Base-by-base conservation (phyloP, 1,140 invertebrate genomes). In the Hylaeus volcanicus region DNA sequence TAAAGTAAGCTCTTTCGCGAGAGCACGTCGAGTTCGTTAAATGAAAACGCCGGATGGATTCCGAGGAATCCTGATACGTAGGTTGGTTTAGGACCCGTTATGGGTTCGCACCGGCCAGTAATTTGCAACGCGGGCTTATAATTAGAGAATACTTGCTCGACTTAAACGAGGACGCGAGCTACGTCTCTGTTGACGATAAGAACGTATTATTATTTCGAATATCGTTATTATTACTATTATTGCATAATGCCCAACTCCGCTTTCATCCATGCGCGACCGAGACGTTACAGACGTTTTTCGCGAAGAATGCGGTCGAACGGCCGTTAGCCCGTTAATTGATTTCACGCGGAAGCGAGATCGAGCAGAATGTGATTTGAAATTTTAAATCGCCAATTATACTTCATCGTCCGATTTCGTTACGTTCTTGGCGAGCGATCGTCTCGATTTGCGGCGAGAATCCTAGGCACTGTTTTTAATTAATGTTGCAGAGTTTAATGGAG, bases 401-500 rank as follows among this genome's bases (percentile, higher is more conserved):
- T 58, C 41, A 2, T 43, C 41, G 5, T 61, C 41, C 74, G 51
- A 48, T 48, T 48, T 48, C 45, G 8, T 48, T 2, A 48, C 45
- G 45, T 48, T 48, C 45, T 48, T 48, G 5, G 2, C 45, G 45
- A 48, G 5, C 45, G 45, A 26, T 26, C 26, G 26, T 26, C 26
- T 26, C 26, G 26, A 26, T 26, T 26, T 26, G 26, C 26, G 26
- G 26, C 26, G 26, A 26, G 26, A 26, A 26, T 26, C 26, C 26
- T 26, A 26, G 26, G 26, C 26, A 26, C 26, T 26, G 26, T 26
- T 26, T 26, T 26, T 26, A 26, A 26, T 26, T 26, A 26, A 26
- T 26, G 26, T 26, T 26, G 26, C 26, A 26, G 26, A 82, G 72
- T 82, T 82, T 82, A 75, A 79, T 45, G 76, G 56, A 55, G 63